Percentiles rank a stretch among this genome's conserved stretches.
phyloP scores from a whole-genome alignment of 2,888 invertebrate species.

The Epistrophella euchroma region DNA sequence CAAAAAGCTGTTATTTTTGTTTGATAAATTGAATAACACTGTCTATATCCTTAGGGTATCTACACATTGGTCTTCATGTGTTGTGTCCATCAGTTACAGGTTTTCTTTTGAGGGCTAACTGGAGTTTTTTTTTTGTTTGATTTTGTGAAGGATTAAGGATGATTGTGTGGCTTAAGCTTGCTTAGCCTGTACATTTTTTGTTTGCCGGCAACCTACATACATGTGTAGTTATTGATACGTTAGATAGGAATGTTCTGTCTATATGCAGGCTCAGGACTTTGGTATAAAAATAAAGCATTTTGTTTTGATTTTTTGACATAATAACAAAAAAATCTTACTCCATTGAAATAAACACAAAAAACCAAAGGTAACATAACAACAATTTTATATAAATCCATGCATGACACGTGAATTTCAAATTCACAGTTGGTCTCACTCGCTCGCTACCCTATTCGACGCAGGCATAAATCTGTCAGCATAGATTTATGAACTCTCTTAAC shows the following conservation, averaged over 20 bases:
- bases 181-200: no score
- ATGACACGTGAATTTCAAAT: slow-evolving; percentile 52
- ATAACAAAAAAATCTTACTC: background rate
- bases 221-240: no score
- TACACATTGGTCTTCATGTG: slow-evolving; percentile 19
- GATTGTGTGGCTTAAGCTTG: background rate
- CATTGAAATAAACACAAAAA: background rate
- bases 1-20: slow-evolving; percentile 66
- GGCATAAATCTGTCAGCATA: slow-evolving; percentile 69
- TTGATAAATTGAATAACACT: slow-evolving; percentile 73
- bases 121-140: slow-evolving; percentile 58
- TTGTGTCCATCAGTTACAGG: slow-evolving; percentile 17
- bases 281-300: background rate
- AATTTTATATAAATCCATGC: slow-evolving; percentile 17
- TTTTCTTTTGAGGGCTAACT: background rate
- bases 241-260: background rate
- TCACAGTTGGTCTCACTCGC: slow-evolving; percentile 57
- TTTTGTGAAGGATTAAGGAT: slow-evolving; percentile 19
- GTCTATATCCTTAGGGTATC: slow-evolving; percentile 50
- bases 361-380: background rate
- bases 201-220: no score
- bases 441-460: slow-evolving; percentile 33
- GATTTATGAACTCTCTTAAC: slow-evolving; percentile 68
- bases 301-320: background rate
- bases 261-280: background rate